A percentile compares a stretch with the other conserved stretches of the same genome.
Evolutionary conservation across 1,140 invertebrate genomes (phyloP).

Genomic region (Hylyphantes graminicola): DNA sequence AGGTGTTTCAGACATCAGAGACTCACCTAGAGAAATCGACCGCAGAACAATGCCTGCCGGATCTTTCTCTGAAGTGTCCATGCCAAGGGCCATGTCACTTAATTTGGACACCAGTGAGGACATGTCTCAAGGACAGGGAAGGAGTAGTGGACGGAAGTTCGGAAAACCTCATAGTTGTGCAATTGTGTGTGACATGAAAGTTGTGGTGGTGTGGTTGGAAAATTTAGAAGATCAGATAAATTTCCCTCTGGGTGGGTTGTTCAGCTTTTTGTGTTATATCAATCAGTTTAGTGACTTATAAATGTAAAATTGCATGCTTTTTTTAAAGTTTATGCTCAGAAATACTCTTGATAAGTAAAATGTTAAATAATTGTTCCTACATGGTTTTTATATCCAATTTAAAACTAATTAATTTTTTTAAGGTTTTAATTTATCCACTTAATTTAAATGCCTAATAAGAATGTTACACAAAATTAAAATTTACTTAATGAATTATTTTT

Average conservation of each 20-base stretch:
- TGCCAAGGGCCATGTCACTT: constrained; percentile 66
- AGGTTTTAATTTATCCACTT: too few species aligned
- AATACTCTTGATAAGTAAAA: too few species aligned
- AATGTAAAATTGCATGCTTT: too few species aligned
- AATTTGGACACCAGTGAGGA: constrained; percentile 64
- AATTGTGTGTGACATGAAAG: constrained; percentile 73
- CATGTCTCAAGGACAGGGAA: constrained; percentile 53
- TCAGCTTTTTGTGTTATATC: not conserved
- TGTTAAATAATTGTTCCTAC: too few species aligned
- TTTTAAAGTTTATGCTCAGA: too few species aligned
- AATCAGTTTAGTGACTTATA: too few species aligned
- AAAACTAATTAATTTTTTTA: too few species aligned
- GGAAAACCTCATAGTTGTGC: constrained; percentile 62
- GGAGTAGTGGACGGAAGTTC: constrained; percentile 63
- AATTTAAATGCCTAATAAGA: too few species aligned
- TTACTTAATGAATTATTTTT: too few species aligned
- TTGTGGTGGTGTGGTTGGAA: constrained; percentile 95
- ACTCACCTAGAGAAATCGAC: constrained; percentile 12
- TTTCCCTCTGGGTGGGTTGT: constrained; percentile 81
- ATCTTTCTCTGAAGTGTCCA: constrained; percentile 62
- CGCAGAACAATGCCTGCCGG: constrained; percentile 44
- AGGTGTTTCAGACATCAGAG: too few species aligned
- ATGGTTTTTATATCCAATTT: too few species aligned
- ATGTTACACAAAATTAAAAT: too few species aligned
- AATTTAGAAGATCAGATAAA: constrained; percentile 91